These are phyloP conservation scores for Polydrusus cervinus DNA, from an alignment of 2,888 invertebrate species.

Conservation along the genomic window DNA sequence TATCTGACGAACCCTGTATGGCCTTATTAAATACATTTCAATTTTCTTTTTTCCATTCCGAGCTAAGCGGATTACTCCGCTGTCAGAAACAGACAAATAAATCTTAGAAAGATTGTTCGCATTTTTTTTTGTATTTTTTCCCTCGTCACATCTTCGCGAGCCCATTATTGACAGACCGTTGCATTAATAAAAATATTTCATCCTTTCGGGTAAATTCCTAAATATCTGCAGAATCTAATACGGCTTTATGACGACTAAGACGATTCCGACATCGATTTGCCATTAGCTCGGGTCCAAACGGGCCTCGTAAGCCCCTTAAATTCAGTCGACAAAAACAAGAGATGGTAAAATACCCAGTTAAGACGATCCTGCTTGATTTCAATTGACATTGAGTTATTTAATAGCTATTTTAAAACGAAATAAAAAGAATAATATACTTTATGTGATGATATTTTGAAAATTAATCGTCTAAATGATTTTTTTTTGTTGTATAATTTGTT, in stretches of 20 bases:
- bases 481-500: too few species aligned
- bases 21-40: neutral
- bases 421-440: too few species aligned
- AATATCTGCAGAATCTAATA: conserved; percentile 36
- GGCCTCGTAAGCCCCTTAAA: conserved; percentile 25
- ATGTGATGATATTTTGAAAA: too few species aligned
- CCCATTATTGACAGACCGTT: conserved; percentile 27
- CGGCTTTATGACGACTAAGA: conserved; percentile 47
- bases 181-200: conserved; percentile 30
- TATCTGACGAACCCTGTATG: too few species aligned
- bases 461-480: too few species aligned
- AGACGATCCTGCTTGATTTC: conserved; percentile 27
- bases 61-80: neutral
- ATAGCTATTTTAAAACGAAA: neutral
- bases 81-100: conserved; percentile 7
- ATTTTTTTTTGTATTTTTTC: conserved; percentile 12
- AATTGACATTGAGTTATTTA: conserved; percentile 22
- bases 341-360: conserved; percentile 10
- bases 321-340: conserved; percentile 18
- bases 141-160: conserved; percentile 5
- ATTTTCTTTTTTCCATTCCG: neutral
- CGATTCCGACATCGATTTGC: conserved; percentile 51
- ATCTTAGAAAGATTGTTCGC: conserved; percentile 7
- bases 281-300: conserved; percentile 42
- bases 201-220: conserved; percentile 27